Evolutionary conservation across 1,140 invertebrate genomes (phyloP).

Genomic region (Lepidurus couesii): DNA sequence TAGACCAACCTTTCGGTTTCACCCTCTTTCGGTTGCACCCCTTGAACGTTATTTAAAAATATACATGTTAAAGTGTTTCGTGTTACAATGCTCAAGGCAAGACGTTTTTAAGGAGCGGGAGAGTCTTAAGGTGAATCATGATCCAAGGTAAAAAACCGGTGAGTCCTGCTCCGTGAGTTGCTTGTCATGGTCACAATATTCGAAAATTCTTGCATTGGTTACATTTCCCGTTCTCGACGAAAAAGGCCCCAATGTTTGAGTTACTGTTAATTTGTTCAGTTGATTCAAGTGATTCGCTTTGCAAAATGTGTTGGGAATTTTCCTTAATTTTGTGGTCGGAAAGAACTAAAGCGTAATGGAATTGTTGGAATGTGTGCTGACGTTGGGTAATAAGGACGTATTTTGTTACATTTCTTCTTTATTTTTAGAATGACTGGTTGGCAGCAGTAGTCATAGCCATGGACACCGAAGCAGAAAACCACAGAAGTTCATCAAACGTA

Average conservation of each 20-base stretch:
- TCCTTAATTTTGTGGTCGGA: too few relatives aligned
- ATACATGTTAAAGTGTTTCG: background rate
- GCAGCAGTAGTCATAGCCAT: background rate
- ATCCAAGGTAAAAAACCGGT: background rate
- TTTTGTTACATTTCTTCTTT: background rate
- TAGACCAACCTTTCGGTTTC: background rate
- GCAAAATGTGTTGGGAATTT: too few relatives aligned
- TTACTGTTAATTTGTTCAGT: too few relatives aligned
- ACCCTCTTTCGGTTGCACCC: background rate
- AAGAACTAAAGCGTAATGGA: too few relatives aligned
- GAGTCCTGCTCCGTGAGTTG: too few relatives aligned
- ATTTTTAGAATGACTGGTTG: background rate
- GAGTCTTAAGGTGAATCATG: background rate
- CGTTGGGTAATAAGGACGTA: background rate
- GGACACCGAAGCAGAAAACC: background rate
- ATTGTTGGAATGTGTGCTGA: background rate
- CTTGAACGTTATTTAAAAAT: conserved; percentile 11
- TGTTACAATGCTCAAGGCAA: background rate
- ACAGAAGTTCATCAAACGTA: background rate
- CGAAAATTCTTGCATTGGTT: too few relatives aligned
- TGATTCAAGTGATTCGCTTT: too few relatives aligned
- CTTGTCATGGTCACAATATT: too few relatives aligned
- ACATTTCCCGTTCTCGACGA: too few relatives aligned
- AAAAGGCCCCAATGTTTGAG: too few relatives aligned
- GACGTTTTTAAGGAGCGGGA: background rate